phyloP scores from a whole-genome alignment of 2,888 invertebrate species.

The Shargacucullia verbasci region DNA sequence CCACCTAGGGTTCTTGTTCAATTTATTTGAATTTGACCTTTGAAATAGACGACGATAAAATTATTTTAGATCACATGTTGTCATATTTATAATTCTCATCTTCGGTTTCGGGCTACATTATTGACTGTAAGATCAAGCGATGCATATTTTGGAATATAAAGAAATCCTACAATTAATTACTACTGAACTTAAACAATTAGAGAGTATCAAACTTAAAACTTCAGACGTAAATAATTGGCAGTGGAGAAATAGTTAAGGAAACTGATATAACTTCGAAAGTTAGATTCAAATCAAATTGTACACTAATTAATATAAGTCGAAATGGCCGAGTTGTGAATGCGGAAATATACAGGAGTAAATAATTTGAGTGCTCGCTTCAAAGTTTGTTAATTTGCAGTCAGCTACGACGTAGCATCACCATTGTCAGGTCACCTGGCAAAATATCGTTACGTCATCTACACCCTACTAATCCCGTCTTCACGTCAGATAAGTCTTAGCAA shows the following conservation, averaged over 20 bases:
- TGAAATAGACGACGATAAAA: too few relatives aligned
- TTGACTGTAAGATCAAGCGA: background rate
- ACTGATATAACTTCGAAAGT: slow-evolving; percentile 42
- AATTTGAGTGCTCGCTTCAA: background rate
- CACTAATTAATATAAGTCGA: slow-evolving; percentile 48
- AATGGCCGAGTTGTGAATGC: slow-evolving; percentile 23
- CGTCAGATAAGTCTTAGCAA: too few relatives aligned
- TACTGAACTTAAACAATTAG: slow-evolving; percentile 6
- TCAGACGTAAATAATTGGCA: slow-evolving; percentile 35
- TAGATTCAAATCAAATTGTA: slow-evolving; percentile 46
- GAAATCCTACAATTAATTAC: background rate
- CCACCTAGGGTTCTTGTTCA: too few relatives aligned
- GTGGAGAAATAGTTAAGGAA: slow-evolving; percentile 34
- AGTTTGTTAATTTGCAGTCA: background rate
- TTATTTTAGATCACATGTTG: too few relatives aligned
- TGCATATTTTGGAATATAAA: background rate
- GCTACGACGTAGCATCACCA: too few relatives aligned
- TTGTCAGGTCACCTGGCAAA: too few relatives aligned
- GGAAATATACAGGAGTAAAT: slow-evolving; percentile 22
- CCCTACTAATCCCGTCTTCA: too few relatives aligned
- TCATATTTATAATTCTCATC: too few relatives aligned
- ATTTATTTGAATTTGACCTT: too few relatives aligned
- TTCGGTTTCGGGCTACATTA: too few relatives aligned
- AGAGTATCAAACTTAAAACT: slow-evolving; percentile 10
- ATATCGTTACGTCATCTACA: too few relatives aligned